Percentiles rank a stretch among this genome's conserved stretches.
phyloP scores from a whole-genome alignment of 1,140 invertebrate genomes.

The Drosophila sechellia region DNA sequence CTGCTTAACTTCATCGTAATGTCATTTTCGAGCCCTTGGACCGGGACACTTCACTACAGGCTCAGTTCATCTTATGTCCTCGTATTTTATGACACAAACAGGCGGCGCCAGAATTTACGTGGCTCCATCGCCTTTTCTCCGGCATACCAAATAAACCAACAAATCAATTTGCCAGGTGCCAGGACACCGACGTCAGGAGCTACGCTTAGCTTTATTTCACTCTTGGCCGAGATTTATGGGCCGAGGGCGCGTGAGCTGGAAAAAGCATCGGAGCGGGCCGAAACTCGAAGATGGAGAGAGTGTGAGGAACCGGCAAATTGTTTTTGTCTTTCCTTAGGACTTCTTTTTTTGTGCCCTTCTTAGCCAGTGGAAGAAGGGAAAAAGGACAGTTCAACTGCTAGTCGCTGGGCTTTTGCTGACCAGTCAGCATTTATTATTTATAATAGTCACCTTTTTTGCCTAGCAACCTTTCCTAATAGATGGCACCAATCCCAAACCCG shows the following conservation, averaged over 20 bases:
- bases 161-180: constrained; percentile 83
- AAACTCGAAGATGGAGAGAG: constrained; percentile 27
- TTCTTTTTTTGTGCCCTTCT: constrained; percentile 23
- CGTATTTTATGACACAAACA: constrained; percentile 83
- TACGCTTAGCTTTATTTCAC: constrained; percentile 82
- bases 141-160: constrained; percentile 76
- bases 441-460: constrained; percentile 80
- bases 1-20: constrained; percentile 79
- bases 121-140: constrained; percentile 8
- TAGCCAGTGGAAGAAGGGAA: constrained; percentile 9
- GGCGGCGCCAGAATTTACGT: constrained; percentile 69
- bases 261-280: constrained; percentile 36
- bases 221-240: constrained; percentile 81
- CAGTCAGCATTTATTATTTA: constrained; percentile 83
- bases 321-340: constrained; percentile 65
- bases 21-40: constrained; percentile 59
- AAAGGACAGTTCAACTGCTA: constrained; percentile 21
- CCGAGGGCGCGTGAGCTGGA: constrained; percentile 76
- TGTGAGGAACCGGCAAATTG: constrained; percentile 63
- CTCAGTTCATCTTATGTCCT: constrained; percentile 50
- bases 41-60: constrained; percentile 74
- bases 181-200: constrained; percentile 36
- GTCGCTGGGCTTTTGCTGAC: constrained; percentile 53
- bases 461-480: constrained; percentile 79
- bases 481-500: constrained; percentile 40